Conservation (phyloP, 2,888 invertebrate species). For the Drosophila algonquin region DNA sequence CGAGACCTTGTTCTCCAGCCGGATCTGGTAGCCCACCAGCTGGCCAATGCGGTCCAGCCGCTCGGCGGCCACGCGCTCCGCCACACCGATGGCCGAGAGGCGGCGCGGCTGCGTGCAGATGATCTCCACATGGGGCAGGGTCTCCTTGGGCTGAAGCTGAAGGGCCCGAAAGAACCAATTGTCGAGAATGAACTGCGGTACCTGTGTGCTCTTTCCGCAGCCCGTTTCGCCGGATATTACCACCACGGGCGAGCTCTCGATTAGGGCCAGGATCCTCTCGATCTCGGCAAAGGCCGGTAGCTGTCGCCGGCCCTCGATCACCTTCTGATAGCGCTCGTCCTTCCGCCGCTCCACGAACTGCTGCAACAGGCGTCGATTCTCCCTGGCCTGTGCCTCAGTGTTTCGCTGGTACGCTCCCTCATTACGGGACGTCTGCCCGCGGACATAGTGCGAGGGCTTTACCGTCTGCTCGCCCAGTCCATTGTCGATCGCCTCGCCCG, state of each 20-base stretch:
- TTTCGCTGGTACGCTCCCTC: constrained; percentile 85
- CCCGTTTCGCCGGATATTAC: constrained; percentile 94
- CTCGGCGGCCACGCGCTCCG: constrained; percentile 95
- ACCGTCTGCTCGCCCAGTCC: constrained; percentile 56
- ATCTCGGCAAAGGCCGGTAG: constrained; percentile 90
- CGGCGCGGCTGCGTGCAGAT: constrained; percentile 96
- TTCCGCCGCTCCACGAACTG: constrained; percentile 87
- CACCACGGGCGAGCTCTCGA: constrained; percentile 85
- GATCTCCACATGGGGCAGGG: constrained; percentile 90
- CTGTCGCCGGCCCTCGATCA: constrained; percentile 87
- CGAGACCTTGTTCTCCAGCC: constrained; percentile 91
- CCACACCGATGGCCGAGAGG: constrained; percentile 95
- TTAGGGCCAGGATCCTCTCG: constrained; percentile 88
- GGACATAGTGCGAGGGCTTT: constrained; percentile 87
- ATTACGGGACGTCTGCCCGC: constrained; percentile 86
- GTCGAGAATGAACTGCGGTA: constrained; percentile 97
- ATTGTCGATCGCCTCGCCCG: constrained; percentile 75
- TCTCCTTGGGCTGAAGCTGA: constrained; percentile 80
- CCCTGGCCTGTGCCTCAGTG: constrained; percentile 85
- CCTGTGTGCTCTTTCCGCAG: constrained; percentile 93
- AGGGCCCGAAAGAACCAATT: constrained; percentile 88
- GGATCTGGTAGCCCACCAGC: constrained; percentile 88
- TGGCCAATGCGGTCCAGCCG: constrained; percentile 87
- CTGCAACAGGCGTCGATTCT: constrained; percentile 87
- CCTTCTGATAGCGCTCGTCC: constrained; percentile 87